Conservation (phyloP, 2,797 vertebrate genomes). For the Bradypodion pumilum region DNA sequence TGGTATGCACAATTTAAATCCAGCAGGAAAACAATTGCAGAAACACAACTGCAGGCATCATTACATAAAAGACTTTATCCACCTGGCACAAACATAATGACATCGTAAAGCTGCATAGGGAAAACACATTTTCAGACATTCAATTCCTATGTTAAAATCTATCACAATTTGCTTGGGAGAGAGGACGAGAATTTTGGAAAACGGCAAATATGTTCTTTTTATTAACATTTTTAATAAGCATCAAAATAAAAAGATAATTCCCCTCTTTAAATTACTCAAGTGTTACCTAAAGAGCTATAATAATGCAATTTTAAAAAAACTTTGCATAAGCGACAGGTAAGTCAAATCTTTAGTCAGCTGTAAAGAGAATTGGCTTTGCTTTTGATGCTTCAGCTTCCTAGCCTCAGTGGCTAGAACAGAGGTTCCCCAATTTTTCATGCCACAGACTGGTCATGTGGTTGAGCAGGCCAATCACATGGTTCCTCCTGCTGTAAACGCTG, state of each 20-base stretch:
- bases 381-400: neutral
- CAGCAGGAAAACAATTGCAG: conserved; percentile 43
- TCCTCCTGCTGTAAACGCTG: no score
- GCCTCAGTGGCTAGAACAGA: neutral
- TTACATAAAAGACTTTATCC: conserved; percentile 47
- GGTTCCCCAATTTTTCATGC: no score
- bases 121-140: conserved; percentile 34
- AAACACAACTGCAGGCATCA: conserved; percentile 34
- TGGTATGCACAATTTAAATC: conserved; percentile 40
- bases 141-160: conserved; percentile 18
- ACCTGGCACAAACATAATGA: conserved; percentile 52
- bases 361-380: neutral
- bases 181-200: neutral
- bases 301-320: neutral
- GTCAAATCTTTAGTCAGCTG: neutral
- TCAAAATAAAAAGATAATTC: conserved; percentile 29
- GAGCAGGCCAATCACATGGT: no score
- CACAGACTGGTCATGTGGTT: no score
- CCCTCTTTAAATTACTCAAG: conserved; percentile 24
- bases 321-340: neutral
- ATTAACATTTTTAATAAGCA: conserved; percentile 12
- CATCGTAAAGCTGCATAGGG: conserved; percentile 27
- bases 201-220: neutral
- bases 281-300: neutral
- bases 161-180: neutral